Percentiles rank a stretch among this genome's conserved stretches.
phyloP scores from a whole-genome alignment of 2,113 vertebrate species.

The Hydrochoerus hydrochaeris region DNA sequence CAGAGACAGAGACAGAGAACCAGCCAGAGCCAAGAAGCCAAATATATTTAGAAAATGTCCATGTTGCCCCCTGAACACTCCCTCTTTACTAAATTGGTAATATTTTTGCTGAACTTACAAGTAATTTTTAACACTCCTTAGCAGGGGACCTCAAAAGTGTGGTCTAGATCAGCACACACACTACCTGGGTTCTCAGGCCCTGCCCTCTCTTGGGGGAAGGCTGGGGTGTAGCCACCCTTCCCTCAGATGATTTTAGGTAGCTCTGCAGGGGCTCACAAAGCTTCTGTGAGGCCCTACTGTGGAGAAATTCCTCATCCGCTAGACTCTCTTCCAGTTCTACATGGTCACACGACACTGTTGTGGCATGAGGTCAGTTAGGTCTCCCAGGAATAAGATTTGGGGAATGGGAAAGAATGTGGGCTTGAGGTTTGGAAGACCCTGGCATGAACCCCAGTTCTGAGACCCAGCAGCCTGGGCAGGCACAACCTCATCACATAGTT shows the following conservation, averaged over 20 bases:
- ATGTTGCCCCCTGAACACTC: neutral
- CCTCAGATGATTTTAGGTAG: neutral
- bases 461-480: neutral
- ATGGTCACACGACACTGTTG: neutral
- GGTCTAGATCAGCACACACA: neutral
- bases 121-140: neutral
- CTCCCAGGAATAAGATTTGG: neutral
- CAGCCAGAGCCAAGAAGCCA: neutral
- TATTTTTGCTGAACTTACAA: neutral
- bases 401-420: neutral
- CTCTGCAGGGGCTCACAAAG: no score
- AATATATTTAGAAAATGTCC: neutral
- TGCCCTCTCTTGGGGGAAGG: neutral
- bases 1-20: no score
- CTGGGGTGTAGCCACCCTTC: neutral
- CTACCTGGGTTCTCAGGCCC: neutral
- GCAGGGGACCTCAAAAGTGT: neutral
- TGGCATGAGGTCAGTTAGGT: neutral
- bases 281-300: neutral
- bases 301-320: neutral
- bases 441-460: neutral
- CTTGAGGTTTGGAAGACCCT: neutral
- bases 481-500: neutral
- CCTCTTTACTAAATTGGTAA: no score
- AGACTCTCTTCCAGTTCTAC: neutral